Base-by-base conservation (phyloP, 2,888 invertebrate genomes). In the Ctena decussata region DNA sequence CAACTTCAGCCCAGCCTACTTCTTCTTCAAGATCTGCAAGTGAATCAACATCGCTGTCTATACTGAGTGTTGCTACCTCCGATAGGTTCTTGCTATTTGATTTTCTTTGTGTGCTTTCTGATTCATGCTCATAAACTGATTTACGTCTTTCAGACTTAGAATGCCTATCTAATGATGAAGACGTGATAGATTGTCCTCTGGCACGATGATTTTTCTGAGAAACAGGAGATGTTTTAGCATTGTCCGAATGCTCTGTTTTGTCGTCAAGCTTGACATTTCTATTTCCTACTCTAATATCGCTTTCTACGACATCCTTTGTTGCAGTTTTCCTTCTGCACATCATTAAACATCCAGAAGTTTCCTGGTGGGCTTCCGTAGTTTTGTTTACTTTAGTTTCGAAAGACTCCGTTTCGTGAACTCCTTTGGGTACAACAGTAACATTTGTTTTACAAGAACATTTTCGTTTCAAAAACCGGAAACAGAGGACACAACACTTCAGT, bases 11-110 rank as follows among this genome's bases (percentile, higher is more conserved):
- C 87, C 87, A 87, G 11, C 35, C 53, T 0, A 87, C 87, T 32
- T 87, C 87, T 41, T 87, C 85, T 57, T 87, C 87, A 1, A 87
- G 37, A 76, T 85, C 85, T n/a, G 82, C 85, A 21, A 87, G 75
- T 2, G 87, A 87, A 65, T 85, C 85, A 6, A 74, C 65, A 12
- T 84, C 84, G n/a, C 27, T 57, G 12, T n/a, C n/a, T 27, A 27
- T 57, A 57, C 57, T 57, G 5, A 5, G 2, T 24, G 8, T 57
- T 2, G n/a, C 57, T 8, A 57, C 12, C 6, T 18, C 57, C 11
- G n/a, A 1, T 24, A 57, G 6, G 11, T 57, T 57, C 27, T 57
- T 24, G 27, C 57, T 57, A 27, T 18, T 27, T 21, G 8, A 5
- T 5, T 3, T 24, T 24, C 27, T 27, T 57, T 1, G n/a, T 27